Base-by-base conservation (phyloP, 1,140 invertebrate genomes). In the Cotesia typhae region DNA sequence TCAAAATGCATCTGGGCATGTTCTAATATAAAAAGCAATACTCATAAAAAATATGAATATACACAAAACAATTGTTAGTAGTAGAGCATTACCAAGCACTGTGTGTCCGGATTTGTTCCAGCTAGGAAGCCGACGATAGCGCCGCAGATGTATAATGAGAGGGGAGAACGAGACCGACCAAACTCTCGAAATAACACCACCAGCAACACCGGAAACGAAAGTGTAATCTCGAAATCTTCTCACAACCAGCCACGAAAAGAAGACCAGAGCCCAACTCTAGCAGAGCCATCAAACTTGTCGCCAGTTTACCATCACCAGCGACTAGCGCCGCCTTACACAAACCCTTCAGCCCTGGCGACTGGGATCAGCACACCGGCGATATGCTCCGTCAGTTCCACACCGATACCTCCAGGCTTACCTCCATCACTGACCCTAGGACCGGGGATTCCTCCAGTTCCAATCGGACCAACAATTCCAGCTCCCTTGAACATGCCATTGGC, bases 71-170 rank as follows among this genome's bases (percentile, higher is more conserved):
- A 71, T 61, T 68, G 38, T 66, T 68, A 74, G 65, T 79, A 83
- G 78, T 81, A 76, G 80, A 84, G 80, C 77, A 77, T 82, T 83
- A 84, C 79, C 82, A 84, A 85, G 82, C 81, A 85, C 77, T 84
- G 78, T 85, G 81, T 85, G 41, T 85, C 80, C 81, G 78, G 77
- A 80, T 87, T 87, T 88, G 86, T 88, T 88, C 77, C 83, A 88
- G 86, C 85, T 87, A 88, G 87, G 86, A 88, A 88, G 86, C 83
- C 85, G 83, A 82, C 84, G 81, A 84, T 85, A 84, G 81, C 81
- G 79, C 74, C 78, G 80, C 87, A 89, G 73, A 84, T 88, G 75
- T 88, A 89, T 74, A 82, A 82, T 75, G 88, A 89, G 74, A 81
- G 87, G 77, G 88, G 77, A 10, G 78, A 86, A 70, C 79, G 85